Base-by-base conservation (phyloP, 2,113 vertebrate species). In the Silurus meridionalis region DNA sequence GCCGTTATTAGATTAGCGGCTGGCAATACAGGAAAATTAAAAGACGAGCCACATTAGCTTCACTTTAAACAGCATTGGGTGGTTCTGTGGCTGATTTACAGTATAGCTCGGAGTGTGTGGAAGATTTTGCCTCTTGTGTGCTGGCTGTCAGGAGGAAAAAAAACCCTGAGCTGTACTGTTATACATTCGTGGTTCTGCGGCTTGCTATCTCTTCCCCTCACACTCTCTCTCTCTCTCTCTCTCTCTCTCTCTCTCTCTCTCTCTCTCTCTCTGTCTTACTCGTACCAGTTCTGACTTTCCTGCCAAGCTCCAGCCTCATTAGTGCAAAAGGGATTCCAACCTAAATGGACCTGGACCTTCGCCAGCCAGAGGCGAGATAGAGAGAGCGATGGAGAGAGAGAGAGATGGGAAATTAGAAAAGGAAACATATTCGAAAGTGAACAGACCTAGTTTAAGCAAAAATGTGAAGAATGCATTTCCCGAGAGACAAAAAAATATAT, bases 251-350 rank as follows among this genome's bases (percentile, higher is more conserved):
- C 66, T 58, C 85, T 58, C 72, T 80, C 50, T 50, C 64, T 50
- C 25, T 78, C 83, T 28, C 28, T 82, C 69, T 58, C 80, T 77
- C 60, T 50, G 50, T 72, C 80, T 74, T 37, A 75, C 28, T 78
- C 63, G 69, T 37, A 8, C 60, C 64, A 72, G 72, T 78, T 80
- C 83, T 67, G 78, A 83, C 71, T 85, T 4, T 57, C 48, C 91
- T 93, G 93, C 92, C 91, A 94, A 93, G 93, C 92, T 84, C 91
- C 89, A 91, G 90, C 87, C 92, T 94, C 92, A 94, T 94, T 94
- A 94, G 89, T 89, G 88, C 87, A 85, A 89, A 91, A 92, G 91
- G 92, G 93, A 91, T 92, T 88, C 89, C 89, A 93, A 91, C 84
- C 89, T 93, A 91, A 94, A 91, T 91, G 88, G 91, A 91, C 90